A percentile compares a stretch with the other conserved stretches of the same genome.
Evolutionary conservation across 1,140 invertebrate species (phyloP).

Genomic region (Cryptotermes secundus): DNA sequence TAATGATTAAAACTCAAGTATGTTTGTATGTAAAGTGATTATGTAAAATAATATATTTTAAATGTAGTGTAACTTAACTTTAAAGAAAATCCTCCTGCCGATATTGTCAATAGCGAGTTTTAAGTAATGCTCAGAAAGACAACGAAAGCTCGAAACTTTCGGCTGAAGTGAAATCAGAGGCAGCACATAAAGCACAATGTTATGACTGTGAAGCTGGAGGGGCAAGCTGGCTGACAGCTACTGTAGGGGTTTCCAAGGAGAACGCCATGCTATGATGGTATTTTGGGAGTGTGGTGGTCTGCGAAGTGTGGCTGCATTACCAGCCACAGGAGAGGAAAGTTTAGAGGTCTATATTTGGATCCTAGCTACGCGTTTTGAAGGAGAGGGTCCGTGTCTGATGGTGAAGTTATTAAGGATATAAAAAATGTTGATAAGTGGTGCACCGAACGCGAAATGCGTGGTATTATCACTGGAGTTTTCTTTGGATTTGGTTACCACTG

Average conservation of each 20-base stretch:
- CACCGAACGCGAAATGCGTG: not conserved
- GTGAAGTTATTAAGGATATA: not conserved
- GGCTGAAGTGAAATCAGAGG: not conserved
- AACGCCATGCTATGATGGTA: not conserved
- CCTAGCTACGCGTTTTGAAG: not conserved
- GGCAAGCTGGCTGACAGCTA: conserved; percentile 16
- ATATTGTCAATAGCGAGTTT: not conserved
- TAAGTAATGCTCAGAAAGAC: not conserved
- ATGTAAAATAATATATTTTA: not conserved
- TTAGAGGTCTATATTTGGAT: conserved; percentile 32
- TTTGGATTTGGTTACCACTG: not conserved
- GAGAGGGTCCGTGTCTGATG: not conserved
- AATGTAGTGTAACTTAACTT: not conserved
- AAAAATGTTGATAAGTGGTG: not conserved
- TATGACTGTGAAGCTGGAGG: not conserved
- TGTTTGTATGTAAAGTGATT: not conserved
- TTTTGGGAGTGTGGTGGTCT: conserved; percentile 29
- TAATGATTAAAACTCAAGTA: not conserved
- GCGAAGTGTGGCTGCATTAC: conserved; percentile 29
- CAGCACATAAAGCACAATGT: not conserved
- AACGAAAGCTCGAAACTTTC: not conserved
- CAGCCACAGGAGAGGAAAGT: conserved; percentile 15
- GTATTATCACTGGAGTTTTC: not conserved
- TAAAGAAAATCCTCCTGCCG: not conserved
- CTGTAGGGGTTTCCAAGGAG: not conserved